phyloP scores from a whole-genome alignment of 2,113 vertebrate genomes.

The Nipponia nippon region DNA sequence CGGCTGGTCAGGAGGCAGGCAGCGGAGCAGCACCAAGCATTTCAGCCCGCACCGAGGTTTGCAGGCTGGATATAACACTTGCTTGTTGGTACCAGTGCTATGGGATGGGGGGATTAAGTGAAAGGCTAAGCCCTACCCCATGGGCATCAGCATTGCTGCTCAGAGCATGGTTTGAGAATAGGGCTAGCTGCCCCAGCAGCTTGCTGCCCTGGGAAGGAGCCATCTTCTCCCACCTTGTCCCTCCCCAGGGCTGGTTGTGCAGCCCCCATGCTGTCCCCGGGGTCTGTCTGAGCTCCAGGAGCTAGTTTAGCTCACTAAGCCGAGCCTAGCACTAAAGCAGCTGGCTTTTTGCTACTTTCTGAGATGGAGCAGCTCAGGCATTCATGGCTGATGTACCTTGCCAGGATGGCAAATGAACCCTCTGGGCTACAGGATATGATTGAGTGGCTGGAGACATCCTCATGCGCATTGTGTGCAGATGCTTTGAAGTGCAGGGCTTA shows the following conservation, averaged over 20 bases:
- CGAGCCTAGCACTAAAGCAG: neutral
- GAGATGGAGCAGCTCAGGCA: neutral
- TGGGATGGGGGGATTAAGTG: neutral
- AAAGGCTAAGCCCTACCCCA: neutral
- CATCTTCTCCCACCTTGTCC: neutral
- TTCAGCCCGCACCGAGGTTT: neutral
- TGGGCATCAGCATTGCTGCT: neutral
- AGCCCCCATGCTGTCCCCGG: neutral
- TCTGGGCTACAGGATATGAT: neutral
- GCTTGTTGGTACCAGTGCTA: fast-evolving
- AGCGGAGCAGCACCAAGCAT: neutral
- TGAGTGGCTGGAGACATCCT: neutral
- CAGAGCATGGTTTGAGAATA: neutral
- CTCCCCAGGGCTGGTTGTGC: neutral
- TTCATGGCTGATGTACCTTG: neutral
- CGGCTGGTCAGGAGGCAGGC: neutral
- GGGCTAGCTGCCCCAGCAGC: neutral
- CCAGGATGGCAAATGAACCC: neutral
- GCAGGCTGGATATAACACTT: neutral
- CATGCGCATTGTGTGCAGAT: fast-evolving
- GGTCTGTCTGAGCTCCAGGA: neutral
- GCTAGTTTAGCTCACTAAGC: neutral
- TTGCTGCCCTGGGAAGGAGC: neutral
- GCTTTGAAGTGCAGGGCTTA: neutral
- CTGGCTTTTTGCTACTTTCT: neutral